Evolutionary conservation across 2,797 vertebrate genomes (phyloP).

Genomic region (Xenentodon cancila): DNA sequence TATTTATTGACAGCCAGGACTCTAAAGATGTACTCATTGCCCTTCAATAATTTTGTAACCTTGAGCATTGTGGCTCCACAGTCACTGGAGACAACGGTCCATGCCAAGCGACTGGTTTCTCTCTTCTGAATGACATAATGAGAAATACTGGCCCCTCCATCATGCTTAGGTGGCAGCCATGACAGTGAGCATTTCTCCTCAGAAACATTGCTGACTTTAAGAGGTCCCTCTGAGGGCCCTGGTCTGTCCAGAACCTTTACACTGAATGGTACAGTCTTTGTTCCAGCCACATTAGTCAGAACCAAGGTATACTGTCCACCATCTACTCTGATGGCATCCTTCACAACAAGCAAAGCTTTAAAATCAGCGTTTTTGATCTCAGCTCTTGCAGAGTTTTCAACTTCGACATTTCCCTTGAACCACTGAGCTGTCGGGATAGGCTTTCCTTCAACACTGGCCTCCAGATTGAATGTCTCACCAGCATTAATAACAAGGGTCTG

Average conservation of each 20-base stretch:
- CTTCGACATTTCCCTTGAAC: conserved; percentile 93
- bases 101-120: conserved; percentile 97
- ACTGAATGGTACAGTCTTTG: conserved; percentile 90
- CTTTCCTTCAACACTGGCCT: conserved; percentile 93
- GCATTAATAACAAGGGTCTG: conserved; percentile 94
- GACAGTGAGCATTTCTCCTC: conserved; percentile 95
- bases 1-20: conserved; percentile 98
- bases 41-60: conserved; percentile 96
- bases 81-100: conserved; percentile 94
- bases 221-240: conserved; percentile 93
- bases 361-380: conserved; percentile 96
- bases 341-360: conserved; percentile 91
- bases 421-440: conserved; percentile 94
- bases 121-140: conserved; percentile 96
- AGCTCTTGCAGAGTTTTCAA: conserved; percentile 93
- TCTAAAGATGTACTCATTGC: conserved; percentile 98
- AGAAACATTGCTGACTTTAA: conserved; percentile 94
- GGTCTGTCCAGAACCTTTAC: conserved; percentile 98
- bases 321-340: conserved; percentile 96
- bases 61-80: conserved; percentile 94
- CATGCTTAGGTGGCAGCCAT: conserved; percentile 93
- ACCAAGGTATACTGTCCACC: conserved; percentile 95
- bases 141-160: conserved; percentile 95
- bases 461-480: conserved; percentile 93
- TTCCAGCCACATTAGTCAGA: conserved; percentile 95